Evolutionary conservation across 2,888 invertebrate genomes (phyloP), one percentile per base, ranked within the genome.

Genomic region (Hyposoter dolosus): DNA sequence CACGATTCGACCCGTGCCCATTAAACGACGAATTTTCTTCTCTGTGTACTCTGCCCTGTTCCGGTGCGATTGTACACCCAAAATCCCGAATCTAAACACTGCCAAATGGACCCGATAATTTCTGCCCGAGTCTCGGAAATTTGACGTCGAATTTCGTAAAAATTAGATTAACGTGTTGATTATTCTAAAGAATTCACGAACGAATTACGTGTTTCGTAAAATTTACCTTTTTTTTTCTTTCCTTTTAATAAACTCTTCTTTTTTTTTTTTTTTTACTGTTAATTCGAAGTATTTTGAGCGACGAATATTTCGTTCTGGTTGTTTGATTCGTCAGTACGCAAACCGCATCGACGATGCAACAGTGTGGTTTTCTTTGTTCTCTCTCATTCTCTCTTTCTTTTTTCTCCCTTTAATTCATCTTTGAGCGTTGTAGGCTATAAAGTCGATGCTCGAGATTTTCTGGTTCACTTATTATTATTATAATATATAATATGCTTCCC

Each of bases 1-100:
- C 75, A 32, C 75, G 47, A 75, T 50, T 81, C 63, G 78, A 71
- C 60, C 80, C 82, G 72, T 19, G 53, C 83, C 80, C 82, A 85
- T 88, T 90, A 87, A 82, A 82, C 83, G 69, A 86, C 83, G 81
- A 83, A 74, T 81, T 85, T 86, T 83, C 83, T 75, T n/a, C n/a
- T 45, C 69, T 77, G 28, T 68, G 40, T 50, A 23, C 40, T 50
- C n/a, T 28, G 71, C 32, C 60, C 40, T 47, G 60, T 40, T 35
- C 60, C 63, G 19, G 32, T 56, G 68, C 65, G 35, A 78, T 83
- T 68, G 45, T 28, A 40, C 72, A 60, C 60, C 32, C 45, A 56
- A 76, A 80, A 76, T 80, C 74, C 65, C 69, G 35, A 86, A 35
- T 78, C 65, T 60, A 80, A 23, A 19, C 45, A 23, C 35, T 5